A percentile compares a stretch with the other conserved stretches of the same genome.
phyloP scores from a whole-genome alignment of 2,113 vertebrate species.

The Trichechus manatus region DNA sequence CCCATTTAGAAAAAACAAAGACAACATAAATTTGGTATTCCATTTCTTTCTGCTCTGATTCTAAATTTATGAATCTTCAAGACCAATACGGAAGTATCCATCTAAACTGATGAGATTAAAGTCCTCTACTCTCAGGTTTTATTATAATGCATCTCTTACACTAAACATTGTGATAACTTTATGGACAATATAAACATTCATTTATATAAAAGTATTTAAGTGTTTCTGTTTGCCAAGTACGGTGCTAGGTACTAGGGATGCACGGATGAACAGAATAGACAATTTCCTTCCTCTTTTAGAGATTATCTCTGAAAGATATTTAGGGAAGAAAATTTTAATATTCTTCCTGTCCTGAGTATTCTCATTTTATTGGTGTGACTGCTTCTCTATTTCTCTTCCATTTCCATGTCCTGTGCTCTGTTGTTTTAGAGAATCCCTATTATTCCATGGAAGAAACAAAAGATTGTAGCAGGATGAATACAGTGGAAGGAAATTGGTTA shows the following conservation, averaged over 20 bases:
- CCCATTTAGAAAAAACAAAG: neutral
- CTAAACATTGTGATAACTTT: neutral
- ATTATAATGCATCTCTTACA: neutral
- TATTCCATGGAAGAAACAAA: neutral
- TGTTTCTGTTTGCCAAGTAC: neutral
- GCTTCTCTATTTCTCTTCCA: neutral
- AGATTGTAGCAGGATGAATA: neutral
- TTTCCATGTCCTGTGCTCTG: neutral
- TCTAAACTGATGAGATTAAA: slow-evolving; percentile 17
- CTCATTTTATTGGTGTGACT: neutral
- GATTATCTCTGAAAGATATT: neutral
- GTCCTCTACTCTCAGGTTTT: neutral
- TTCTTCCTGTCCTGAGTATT: neutral
- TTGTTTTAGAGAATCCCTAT: neutral
- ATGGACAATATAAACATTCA: neutral
- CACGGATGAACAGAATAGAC: neutral
- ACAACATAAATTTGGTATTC: slow-evolving; percentile 14
- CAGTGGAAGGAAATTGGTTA: neutral
- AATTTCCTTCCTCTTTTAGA: neutral
- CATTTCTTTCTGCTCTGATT: slow-evolving; percentile 14
- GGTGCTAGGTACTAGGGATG: neutral
- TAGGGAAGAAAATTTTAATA: neutral
- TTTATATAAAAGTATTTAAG: slow-evolving; percentile 41
- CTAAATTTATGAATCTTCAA: slow-evolving; percentile 51
- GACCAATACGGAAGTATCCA: neutral